Evolutionary conservation across 1,140 invertebrate species (phyloP).

Genomic region (Papilio helenus): DNA sequence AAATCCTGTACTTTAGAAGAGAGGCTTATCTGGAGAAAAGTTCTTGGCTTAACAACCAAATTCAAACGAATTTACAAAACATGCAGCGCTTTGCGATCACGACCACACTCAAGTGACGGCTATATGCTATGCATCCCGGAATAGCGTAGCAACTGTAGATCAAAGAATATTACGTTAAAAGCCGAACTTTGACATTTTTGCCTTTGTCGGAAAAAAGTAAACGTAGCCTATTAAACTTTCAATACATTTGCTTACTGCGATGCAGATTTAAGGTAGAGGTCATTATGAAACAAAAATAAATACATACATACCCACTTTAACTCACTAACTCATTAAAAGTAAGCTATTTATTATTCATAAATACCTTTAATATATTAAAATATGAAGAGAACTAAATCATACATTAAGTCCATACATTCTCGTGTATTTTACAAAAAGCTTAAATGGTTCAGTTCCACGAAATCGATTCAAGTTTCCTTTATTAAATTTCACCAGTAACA

Average conservation of each 20-base stretch:
- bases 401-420: not conserved
- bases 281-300: too few species aligned
- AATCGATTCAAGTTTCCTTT: conserved; percentile 59
- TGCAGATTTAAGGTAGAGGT: too few species aligned
- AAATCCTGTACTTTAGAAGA: not conserved
- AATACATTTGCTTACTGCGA: too few species aligned
- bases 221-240: too few species aligned
- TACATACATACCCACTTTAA: not conserved
- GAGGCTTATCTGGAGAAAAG: not conserved
- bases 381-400: not conserved
- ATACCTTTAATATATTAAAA: not conserved
- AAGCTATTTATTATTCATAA: not conserved
- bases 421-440: conserved; percentile 54
- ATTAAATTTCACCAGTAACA: conserved; percentile 62
- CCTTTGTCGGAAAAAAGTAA: too few species aligned
- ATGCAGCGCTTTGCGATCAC: not conserved
- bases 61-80: not conserved
- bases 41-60: not conserved
- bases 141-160: not conserved
- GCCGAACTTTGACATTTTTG: not conserved
- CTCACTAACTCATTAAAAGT: not conserved
- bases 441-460: conserved; percentile 49
- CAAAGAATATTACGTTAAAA: not conserved
- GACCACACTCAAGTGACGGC: not conserved
- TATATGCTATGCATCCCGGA: too few species aligned